Base-by-base conservation (phyloP, 2,797 vertebrate species). In the Catostomus latipinnis region DNA sequence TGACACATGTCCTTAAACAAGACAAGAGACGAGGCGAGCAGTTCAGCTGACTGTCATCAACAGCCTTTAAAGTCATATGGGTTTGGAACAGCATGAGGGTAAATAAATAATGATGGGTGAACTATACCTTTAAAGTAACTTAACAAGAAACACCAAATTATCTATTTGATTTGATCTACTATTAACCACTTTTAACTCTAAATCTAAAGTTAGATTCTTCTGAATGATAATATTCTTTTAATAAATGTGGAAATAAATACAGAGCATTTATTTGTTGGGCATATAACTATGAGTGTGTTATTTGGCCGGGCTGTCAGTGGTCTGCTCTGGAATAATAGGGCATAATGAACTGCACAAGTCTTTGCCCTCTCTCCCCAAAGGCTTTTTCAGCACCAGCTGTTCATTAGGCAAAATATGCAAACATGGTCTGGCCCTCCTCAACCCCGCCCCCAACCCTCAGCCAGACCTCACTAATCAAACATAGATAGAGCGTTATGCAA, bases 361-460 rank as follows among this genome's bases (percentile, higher is more conserved):
- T 80, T 77, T 69, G 76, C 79, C 72, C 70, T 72, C 67, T 76
- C 34, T 84, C 92, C 92, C 92, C 78, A 73, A 87, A 90, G 93
- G 90, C 81, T 80, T 86, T 87, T 87, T 84, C 84, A 91, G 91
- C 88, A 92, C 91, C 92, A 93, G 92, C 92, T 95, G 94, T 94
- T 96, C 96, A 97, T 97, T 96, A 96, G 91, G 87, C 91, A 90
- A 90, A 92, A 93, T 92, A 97, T 95, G 94, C 94, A 96, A 95
- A 96, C 87, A 82, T 92, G 91, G 88, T 83, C 58, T 89, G 87
- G 83, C 86, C 86, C 71, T 83, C 83, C 76, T 83, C 85, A 85
- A 79, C 74, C 81, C 74, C 78, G 16, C 86, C 85, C 52, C 84
- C 83, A 74, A 68, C 78, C 78, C 65, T 87, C 84, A 78, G 82